These are phyloP conservation scores for Pachydiplax longipennis DNA, from an alignment of 2,888 invertebrate species.

Conservation along the genomic window DNA sequence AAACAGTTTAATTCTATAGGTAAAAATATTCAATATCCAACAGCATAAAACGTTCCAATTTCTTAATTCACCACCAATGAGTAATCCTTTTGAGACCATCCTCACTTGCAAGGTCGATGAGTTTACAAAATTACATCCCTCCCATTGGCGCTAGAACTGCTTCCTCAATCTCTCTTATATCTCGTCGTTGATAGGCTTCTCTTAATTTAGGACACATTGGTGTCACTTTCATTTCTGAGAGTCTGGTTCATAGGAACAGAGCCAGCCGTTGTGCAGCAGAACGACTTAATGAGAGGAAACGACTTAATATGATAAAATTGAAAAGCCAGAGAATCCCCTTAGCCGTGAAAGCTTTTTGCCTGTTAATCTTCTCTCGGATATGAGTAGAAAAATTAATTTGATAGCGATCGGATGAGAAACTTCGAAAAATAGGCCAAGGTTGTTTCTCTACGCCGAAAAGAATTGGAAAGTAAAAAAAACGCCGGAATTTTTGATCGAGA, in stretches of 20 bases:
- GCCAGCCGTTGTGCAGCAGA: neutral
- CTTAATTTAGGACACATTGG: neutral
- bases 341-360: neutral
- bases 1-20: too few species aligned
- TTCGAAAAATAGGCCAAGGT: conserved; percentile 7
- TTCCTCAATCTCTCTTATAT: neutral
- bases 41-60: too few species aligned
- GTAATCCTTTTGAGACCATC: too few species aligned
- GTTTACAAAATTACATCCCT: too few species aligned
- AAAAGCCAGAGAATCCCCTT: neutral
- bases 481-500: conserved; percentile 9
- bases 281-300: neutral
- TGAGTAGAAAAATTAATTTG: neutral
- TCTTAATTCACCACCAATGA: too few species aligned
- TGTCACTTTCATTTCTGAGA: neutral
- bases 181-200: neutral
- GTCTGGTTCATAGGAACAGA: neutral
- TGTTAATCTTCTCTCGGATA: neutral
- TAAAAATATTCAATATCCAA: too few species aligned
- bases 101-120: too few species aligned
- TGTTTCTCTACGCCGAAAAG: neutral
- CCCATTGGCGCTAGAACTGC: too few species aligned
- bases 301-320: neutral
- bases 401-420: neutral
- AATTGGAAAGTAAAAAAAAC: conserved; percentile 35